Base-by-base conservation (phyloP, 1,140 invertebrate genomes). In the Drosophila mayri region DNA sequence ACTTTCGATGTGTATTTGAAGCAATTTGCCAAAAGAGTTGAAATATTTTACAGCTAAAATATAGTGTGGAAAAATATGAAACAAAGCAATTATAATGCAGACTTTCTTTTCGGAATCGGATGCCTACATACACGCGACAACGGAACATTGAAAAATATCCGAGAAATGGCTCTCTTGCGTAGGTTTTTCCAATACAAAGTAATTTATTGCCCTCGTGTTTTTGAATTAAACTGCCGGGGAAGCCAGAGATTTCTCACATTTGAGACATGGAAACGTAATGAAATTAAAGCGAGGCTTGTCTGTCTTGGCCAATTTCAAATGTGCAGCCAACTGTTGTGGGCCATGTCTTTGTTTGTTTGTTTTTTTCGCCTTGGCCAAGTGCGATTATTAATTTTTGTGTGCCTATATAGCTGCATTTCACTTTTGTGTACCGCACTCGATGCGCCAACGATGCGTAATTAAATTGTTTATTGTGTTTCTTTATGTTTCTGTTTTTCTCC, bases 21-120 rank as follows among this genome's bases (percentile, higher is more conserved):
- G 65, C 44, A 72, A 72, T 72, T 72, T 72, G 52, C 46, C 72
- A 76, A 76, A 55, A 50, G 52, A 57, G 73, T 63, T 32, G 28
- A 63, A 74, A 55, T 74, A 50, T 41, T 75, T 74, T 37, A 14
- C 35, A 12, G 35, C 55, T 35, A 67, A 73, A 76, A 76, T 76
- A 30, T 50, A 44, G 70, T 72, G 70, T 50, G 66, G 66, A 72
- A 72, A 72, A 60, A 22, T 55, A 41, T 50, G 44, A 87, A 86
- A 79, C 70, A 83, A 88, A 76, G 63, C 80, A 86, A 84, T 86
- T 86, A 76, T 65, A 83, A 79, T 83, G 66, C 66, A 72, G 43
- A 86, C 83, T 88, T 86, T 86, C 83, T 79, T 79, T 86, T 86
- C 79, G 58, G 58, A 41, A 22, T 40, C 25, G 47, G 7, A 11